Percentiles rank a stretch among this genome's conserved stretches.
phyloP scores from a whole-genome alignment of 2,113 vertebrate genomes.

The Electrona antarctica region DNA sequence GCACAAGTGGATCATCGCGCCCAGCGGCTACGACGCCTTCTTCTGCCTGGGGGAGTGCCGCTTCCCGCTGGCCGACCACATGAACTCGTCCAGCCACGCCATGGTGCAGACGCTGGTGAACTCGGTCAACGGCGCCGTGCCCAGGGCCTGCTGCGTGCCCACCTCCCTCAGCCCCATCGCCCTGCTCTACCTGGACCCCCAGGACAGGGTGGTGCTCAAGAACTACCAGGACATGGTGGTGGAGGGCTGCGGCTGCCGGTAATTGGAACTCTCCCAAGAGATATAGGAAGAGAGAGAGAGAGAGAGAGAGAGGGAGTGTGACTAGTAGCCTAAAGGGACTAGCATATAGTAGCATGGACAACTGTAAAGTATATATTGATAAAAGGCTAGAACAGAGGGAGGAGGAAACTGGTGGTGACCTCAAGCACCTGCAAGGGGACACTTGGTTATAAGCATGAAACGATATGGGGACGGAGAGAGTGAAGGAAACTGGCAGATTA shows the following conservation, averaged over 20 bases:
- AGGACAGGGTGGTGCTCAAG: slow-evolving; percentile 84
- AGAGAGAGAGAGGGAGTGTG: slow-evolving; percentile 26
- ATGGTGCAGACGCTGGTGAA: slow-evolving; percentile 86
- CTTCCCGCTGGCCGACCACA: slow-evolving; percentile 85
- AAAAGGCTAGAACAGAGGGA: background rate
- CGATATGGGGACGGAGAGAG: too few species aligned
- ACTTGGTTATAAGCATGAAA: too few species aligned
- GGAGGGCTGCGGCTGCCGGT: slow-evolving; percentile 85
- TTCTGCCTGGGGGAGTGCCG: slow-evolving; percentile 85
- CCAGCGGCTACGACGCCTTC: slow-evolving; percentile 84
- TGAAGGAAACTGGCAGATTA: too few species aligned
- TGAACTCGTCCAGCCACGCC: slow-evolving; percentile 86
- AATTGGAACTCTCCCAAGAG: slow-evolving; percentile 36
- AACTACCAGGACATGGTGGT: slow-evolving; percentile 88
- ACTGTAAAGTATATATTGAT: too few species aligned
- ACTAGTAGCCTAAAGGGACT: too few species aligned
- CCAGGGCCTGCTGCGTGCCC: slow-evolving; percentile 82
- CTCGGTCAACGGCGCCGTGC: slow-evolving; percentile 82
- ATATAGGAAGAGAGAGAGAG: slow-evolving; percentile 18
- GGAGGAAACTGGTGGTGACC: background rate
- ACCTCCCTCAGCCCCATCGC: slow-evolving; percentile 84
- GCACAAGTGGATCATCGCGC: slow-evolving; percentile 86
- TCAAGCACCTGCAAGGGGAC: too few species aligned
- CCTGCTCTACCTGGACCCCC: slow-evolving; percentile 82
- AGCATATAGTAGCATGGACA: too few species aligned